Conservation (phyloP, 2,888 invertebrate species). For the Zele albiditarsus region DNA sequence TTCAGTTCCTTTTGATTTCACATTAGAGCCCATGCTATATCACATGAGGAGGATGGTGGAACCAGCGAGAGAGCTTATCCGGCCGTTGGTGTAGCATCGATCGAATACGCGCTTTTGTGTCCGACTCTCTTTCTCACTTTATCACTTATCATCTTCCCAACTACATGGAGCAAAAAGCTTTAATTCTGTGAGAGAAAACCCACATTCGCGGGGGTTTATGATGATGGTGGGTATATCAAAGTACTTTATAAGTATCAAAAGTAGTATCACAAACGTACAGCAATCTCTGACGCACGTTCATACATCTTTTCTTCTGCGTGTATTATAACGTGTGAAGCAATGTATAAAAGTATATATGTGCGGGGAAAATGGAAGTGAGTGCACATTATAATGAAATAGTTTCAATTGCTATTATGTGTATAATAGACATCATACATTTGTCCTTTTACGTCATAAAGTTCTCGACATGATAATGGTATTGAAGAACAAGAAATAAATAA, state of each 20-base stretch:
- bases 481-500: background rate
- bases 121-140: conserved; percentile 27
- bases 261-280: background rate
- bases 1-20: background rate
- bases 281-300: background rate
- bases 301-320: background rate
- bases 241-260: background rate
- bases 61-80: conserved; percentile 32
- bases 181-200: conserved; percentile 4
- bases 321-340: background rate
- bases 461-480: background rate
- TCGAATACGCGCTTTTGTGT: conserved; percentile 42
- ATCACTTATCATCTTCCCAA: conserved; percentile 18
- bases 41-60: conserved; percentile 21
- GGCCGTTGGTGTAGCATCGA: conserved; percentile 42
- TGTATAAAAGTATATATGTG: background rate
- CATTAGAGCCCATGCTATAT: conserved; percentile 19
- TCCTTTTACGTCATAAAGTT: conserved; percentile 16
- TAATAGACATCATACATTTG: background rate
- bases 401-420: background rate
- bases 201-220: background rate
- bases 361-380: background rate
- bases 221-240: conserved; percentile 1
- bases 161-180: conserved; percentile 13
- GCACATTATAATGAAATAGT: background rate